Evolutionary conservation across 2,888 invertebrate genomes (phyloP), one percentile per base, ranked within the genome.

Genomic region (Drosophila neonasuta): DNA sequence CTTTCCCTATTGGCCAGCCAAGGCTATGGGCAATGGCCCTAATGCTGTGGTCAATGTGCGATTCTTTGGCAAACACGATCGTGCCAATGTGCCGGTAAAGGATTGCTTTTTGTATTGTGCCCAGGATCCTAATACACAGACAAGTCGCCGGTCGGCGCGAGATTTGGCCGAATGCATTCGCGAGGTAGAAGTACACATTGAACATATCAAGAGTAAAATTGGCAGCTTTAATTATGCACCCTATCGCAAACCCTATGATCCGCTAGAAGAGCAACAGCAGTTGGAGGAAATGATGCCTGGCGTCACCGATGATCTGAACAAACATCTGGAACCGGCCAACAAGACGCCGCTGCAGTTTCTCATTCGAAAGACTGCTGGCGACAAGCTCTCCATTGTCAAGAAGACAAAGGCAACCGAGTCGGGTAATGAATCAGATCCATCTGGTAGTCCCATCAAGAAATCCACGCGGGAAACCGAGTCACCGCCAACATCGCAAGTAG

Each of bases 1-100:
- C 91, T 99, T 98, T 88, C 99, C 99, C 0, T 98, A 95, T 91
- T 99, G 99, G 99, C 99, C 99, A 0, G 98, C 97, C 0, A 99
- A 99, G 91, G 96, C 95, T 0, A 96, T 97, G 95, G 93, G 94
- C 0, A 90, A 93, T 7, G 94, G 94, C 62, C 92, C 92, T 20
- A 91, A 93, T 8, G 94, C 95, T 0, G 91, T 93, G 80, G 96
- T 97, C 0, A 97, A 98, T 90, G 97, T 97, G 2, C 92, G 97
- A 2, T 99, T 99, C 92, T 99, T 99, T 91, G 98, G 98, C 0
- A 97, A 96, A 15, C 98, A 99, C 91, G 98, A 98, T 91, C 93
- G 97, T 58, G 97, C 97, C 6, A 97, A 97, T 96, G 96, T 98
- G 11, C 94, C 96, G 0, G 93, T 94, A 0, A 94, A 94, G 76